Conservation (phyloP, 1,140 invertebrate species). For the Paramacrobiotus metropolitanus region DNA sequence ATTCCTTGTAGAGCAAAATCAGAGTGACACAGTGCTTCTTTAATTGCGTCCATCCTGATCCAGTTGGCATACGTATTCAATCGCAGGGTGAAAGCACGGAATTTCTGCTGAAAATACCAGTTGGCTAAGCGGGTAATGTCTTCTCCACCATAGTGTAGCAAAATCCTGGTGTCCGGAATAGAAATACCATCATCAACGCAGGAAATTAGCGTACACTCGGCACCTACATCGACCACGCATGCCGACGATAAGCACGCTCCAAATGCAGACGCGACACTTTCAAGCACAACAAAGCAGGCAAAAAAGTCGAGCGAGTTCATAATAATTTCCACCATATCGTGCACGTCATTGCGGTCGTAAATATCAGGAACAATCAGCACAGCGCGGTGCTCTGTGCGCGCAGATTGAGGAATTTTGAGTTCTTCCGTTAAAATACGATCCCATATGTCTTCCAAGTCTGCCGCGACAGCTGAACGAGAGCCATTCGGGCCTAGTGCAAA, state of each 20-base stretch:
- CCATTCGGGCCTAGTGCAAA: too few relatives aligned
- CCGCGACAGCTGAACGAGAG: slow-evolving; percentile 50
- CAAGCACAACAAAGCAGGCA: slow-evolving; percentile 64
- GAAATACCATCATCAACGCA: slow-evolving; percentile 91
- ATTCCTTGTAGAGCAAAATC: neutral
- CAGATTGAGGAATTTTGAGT: slow-evolving; percentile 44
- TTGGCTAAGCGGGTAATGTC: neutral
- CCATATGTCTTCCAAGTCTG: slow-evolving; percentile 70
- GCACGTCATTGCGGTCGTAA: slow-evolving; percentile 61
- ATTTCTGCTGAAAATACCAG: slow-evolving; percentile 2
- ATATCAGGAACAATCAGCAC: slow-evolving; percentile 73
- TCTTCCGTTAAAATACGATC: slow-evolving; percentile 45
- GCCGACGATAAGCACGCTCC: slow-evolving; percentile 70
- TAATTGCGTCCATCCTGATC: neutral
- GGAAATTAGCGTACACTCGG: slow-evolving; percentile 78
- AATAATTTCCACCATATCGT: slow-evolving; percentile 55
- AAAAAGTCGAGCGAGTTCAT: slow-evolving; percentile 60
- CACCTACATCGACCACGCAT: slow-evolving; percentile 81
- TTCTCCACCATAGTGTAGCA: neutral
- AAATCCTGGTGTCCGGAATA: slow-evolving; percentile 47
- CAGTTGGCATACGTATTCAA: neutral
- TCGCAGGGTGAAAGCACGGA: neutral
- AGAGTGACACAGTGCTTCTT: neutral
- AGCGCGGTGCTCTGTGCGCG: slow-evolving; percentile 43
- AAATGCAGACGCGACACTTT: slow-evolving; percentile 46